These are phyloP conservation scores for Marisa cornuarietis DNA, from an alignment of 1,140 invertebrate species.

Conservation along the genomic window DNA sequence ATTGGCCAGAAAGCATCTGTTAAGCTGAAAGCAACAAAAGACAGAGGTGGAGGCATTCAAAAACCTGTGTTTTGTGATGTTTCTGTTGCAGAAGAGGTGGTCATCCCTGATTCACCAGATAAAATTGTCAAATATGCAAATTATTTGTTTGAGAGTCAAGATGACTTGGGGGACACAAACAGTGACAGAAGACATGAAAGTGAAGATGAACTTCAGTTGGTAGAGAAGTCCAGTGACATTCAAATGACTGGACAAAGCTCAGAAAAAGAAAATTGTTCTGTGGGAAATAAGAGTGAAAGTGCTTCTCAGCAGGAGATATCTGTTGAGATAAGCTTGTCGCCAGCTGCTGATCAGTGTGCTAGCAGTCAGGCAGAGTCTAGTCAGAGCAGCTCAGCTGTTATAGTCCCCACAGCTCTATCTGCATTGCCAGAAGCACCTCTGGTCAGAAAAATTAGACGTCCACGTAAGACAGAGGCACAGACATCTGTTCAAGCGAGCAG, in stretches of 20 bases:
- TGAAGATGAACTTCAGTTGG: too few species aligned
- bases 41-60: neutral
- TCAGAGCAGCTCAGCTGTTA: too few species aligned
- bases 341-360: too few species aligned
- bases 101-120: neutral
- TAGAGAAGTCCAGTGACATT: too few species aligned
- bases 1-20: slow-evolving; percentile 19
- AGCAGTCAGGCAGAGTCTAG: too few species aligned
- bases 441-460: neutral
- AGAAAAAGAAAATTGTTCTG: too few species aligned
- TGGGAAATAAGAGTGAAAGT: too few species aligned
- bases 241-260: too few species aligned
- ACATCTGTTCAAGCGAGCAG: neutral
- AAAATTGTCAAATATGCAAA: slow-evolving; percentile 1
- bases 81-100: neutral
- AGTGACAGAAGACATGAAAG: neutral
- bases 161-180: neutral
- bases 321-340: too few species aligned
- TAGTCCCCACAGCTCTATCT: too few species aligned
- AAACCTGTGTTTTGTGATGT: slow-evolving; percentile 2
- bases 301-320: too few species aligned
- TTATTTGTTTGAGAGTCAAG: neutral
- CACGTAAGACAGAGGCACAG: neutral
- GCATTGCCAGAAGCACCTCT: neutral
- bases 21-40: too few species aligned